Base-by-base conservation (phyloP, 2,113 vertebrate genomes). In the Psittacula cyanocephala region DNA sequence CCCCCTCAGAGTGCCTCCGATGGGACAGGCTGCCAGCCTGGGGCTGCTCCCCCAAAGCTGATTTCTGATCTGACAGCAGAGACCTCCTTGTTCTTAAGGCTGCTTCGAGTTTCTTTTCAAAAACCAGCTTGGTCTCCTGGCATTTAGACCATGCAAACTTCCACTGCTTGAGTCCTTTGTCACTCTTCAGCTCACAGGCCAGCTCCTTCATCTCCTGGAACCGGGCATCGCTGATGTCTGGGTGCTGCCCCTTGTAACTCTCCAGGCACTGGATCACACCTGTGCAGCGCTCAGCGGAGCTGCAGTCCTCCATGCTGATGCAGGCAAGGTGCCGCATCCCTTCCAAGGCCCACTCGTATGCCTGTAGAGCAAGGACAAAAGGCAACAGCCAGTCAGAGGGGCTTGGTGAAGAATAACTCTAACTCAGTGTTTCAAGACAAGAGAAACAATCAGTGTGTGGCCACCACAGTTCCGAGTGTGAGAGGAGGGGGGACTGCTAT, bases 161-260 rank as follows among this genome's bases (percentile, higher is more conserved):
- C 98, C 99, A 99, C 79, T 98, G 98, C 79, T 98, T 98, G 75
- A 98, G 97, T 14, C 98, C 98, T 50, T 95, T 95, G 18, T 98
- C 98, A 15, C 97, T 99, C 43, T 97, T 98, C 81, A 99, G 92
- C 74, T 98, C 98, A 4, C 97, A 97, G 23, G 98, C 98, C 88
- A 99, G 96, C 62, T 98, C 98, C 95, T 98, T 98, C 98, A 99
- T 99, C 96, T 98, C 98, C 89, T 98, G 98, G 96, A 99, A 99
- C 3, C 97, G 97, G 31, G 96, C 71, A 11, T 98, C 91, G 2
- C 98, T 97, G 88, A 98, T 97, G 23, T 98, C 97, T 0, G 98
- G 98, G 92, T 99, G 98, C 90, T 98, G 98, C 43, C 41, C 95
- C 86, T 96, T 97, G 91, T 98, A 98, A 41, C 96, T 97, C 95